These are phyloP conservation scores for Halocynthia roretzi DNA, from an alignment of 23 tunicate species.

Conservation along the genomic window DNA sequence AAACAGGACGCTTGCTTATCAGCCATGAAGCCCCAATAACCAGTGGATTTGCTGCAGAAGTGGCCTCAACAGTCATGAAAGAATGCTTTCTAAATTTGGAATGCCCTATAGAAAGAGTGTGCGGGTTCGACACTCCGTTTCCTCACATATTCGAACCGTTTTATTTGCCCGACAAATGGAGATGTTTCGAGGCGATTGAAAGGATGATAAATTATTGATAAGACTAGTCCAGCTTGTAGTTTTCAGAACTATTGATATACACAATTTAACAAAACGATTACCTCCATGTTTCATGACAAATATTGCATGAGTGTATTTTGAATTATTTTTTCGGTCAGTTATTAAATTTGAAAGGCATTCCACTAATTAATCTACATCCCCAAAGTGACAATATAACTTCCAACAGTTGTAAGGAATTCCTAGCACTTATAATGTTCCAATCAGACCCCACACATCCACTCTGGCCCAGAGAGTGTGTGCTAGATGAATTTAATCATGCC, in stretches of 20 bases:
- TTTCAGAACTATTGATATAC: too few species aligned
- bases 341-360: not conserved
- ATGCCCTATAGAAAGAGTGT: conserved; percentile 87
- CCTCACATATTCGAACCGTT: conserved; percentile 96
- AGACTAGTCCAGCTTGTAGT: not conserved
- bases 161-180: conserved; percentile 95
- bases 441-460: too few species aligned
- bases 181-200: conserved; percentile 80
- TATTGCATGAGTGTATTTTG: too few species aligned
- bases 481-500: too few species aligned
- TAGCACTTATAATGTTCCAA: too few species aligned
- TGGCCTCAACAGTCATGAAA: conserved; percentile 66
- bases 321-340: too few species aligned
- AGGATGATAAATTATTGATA: conserved; percentile 53
- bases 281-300: too few species aligned
- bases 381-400: conserved; percentile 1
- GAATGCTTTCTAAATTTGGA: conserved; percentile 96
- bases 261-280: too few species aligned
- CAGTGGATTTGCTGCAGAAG: conserved; percentile 94
- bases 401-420: not conserved
- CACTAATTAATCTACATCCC: not conserved
- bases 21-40: conserved; percentile 93
- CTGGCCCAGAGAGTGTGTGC: too few species aligned
- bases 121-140: conserved; percentile 94
- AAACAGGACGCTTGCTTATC: conserved; percentile 87